These are phyloP conservation scores for Synergus itoensis DNA, from an alignment of 2,888 invertebrate genomes.

Conservation along the genomic window DNA sequence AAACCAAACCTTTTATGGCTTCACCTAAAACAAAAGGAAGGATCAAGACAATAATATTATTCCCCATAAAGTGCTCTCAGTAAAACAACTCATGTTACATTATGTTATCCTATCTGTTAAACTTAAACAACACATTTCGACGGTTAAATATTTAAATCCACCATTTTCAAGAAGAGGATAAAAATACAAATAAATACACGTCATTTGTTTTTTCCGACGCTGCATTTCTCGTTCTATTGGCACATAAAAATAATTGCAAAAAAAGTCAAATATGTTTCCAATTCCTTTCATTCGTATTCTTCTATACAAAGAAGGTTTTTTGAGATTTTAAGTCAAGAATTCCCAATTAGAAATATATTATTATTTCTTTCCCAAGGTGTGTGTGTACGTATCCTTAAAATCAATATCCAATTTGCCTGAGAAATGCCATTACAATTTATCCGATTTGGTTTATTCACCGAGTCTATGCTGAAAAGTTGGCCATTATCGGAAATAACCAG, in stretches of 20 bases:
- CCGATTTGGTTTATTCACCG: slow-evolving; percentile 21
- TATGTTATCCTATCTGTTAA: background rate
- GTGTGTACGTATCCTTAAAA: background rate
- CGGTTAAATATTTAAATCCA: too few species aligned
- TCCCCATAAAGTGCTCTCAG: background rate
- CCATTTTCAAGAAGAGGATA: too few species aligned
- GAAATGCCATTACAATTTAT: slow-evolving; percentile 31
- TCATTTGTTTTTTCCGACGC: too few species aligned
- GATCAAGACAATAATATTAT: background rate
- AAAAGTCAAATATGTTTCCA: background rate
- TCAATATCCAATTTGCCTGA: slow-evolving; percentile 36
- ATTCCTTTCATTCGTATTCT: background rate
- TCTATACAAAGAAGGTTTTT: background rate
- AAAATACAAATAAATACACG: too few species aligned
- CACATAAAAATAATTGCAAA: background rate
- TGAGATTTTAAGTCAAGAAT: too few species aligned
- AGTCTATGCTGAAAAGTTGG: slow-evolving; percentile 27
- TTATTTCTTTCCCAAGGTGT: background rate
- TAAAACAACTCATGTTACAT: background rate
- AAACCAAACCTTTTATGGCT: slow-evolving; percentile 23
- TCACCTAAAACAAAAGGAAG: background rate
- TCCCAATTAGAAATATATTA: background rate
- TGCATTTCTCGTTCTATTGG: too few species aligned
- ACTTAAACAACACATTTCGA: background rate
- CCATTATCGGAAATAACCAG: slow-evolving; percentile 10